phyloP scores from a whole-genome alignment of 2,888 invertebrate species.

The Labia minor region DNA sequence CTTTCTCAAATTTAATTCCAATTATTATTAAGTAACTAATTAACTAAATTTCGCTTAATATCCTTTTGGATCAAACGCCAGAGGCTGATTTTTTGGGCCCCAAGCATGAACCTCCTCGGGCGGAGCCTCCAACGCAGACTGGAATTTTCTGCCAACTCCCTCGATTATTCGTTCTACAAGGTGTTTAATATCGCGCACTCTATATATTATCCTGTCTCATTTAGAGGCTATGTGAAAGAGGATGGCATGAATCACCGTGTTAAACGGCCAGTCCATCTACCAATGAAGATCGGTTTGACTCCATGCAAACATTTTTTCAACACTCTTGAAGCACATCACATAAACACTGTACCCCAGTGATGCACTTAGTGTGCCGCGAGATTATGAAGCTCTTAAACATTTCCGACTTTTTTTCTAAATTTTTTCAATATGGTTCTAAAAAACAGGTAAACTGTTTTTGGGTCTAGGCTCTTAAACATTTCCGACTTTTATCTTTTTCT shows the following conservation, averaged over 20 bases:
- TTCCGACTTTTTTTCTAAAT: too few species aligned
- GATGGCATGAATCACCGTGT: not conserved
- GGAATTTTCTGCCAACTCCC: not conserved
- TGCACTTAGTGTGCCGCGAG: too few species aligned
- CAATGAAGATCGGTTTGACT: too few species aligned
- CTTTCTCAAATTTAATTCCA: not conserved
- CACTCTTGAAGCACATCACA: too few species aligned
- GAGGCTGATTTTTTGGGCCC: not conserved
- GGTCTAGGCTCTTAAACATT: too few species aligned
- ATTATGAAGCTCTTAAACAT: too few species aligned
- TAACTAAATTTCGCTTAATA: not conserved
- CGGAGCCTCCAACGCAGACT: not conserved
- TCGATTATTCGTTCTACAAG: not conserved
- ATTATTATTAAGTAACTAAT: not conserved
- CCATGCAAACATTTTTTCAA: too few species aligned
- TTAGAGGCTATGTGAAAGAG: not conserved
- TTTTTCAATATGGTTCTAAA: too few species aligned
- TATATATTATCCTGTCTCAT: not conserved
- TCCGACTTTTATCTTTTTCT: too few species aligned
- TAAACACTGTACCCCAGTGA: too few species aligned
- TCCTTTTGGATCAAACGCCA: not conserved
- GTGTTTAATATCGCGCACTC: not conserved
- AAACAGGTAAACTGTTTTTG: too few species aligned
- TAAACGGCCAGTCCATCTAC: too few species aligned
- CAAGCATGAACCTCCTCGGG: not conserved